Evolutionary conservation across 2,888 invertebrate genomes (phyloP).

Genomic region (Entomobrya multifasciata): DNA sequence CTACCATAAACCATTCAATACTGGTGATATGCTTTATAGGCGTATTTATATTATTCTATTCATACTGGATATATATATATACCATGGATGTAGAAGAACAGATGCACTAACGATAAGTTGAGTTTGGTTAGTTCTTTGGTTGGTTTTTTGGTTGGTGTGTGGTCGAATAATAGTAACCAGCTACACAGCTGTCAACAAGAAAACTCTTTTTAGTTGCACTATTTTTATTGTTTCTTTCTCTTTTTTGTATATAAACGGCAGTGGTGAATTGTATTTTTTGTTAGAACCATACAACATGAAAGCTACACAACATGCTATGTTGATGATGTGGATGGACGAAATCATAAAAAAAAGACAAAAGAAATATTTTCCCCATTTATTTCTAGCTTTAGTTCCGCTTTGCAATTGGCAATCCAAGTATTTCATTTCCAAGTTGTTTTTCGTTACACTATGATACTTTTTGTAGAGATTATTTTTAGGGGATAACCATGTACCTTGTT

Average conservation of each 20-base stretch:
- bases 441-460: not conserved
- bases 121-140: no score
- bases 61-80: no score
- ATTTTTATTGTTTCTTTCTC: not conserved
- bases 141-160: not conserved
- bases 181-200: constrained; percentile 23
- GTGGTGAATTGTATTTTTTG: not conserved
- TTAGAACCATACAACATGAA: no score
- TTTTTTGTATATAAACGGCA: not conserved
- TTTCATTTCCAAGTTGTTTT: not conserved
- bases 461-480: not conserved
- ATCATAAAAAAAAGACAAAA: not conserved
- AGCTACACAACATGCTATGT: no score
- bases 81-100: not conserved
- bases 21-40: no score
- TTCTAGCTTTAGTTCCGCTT: not conserved
- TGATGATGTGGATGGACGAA: not conserved
- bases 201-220: not conserved
- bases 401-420: not conserved
- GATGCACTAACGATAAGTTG: not conserved
- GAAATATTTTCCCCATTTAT: not conserved
- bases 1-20: no score
- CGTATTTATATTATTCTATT: no score
- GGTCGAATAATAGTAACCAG: not conserved
- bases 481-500: no score